phyloP scores from a whole-genome alignment of 2,113 vertebrate species.

The Aphyosemion australe region DNA sequence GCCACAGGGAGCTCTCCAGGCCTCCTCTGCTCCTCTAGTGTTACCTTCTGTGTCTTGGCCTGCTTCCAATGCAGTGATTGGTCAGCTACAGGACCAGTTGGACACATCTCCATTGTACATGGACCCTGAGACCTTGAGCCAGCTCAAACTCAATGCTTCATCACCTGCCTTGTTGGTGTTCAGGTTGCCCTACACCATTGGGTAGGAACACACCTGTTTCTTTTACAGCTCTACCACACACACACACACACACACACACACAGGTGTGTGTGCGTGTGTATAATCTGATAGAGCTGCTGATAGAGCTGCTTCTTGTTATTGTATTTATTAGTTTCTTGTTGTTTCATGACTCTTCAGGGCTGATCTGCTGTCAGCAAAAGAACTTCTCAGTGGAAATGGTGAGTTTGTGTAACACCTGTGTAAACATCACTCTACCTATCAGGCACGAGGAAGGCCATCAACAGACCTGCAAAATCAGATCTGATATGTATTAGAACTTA shows the following conservation, averaged over 20 bases:
- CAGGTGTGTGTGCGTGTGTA: no score
- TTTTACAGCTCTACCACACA: no score
- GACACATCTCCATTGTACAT: constrained; percentile 86
- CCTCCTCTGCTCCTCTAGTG: constrained; percentile 82
- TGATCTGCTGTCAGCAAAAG: constrained; percentile 85
- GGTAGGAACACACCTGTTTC: constrained; percentile 53
- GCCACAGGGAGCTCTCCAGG: constrained; percentile 77
- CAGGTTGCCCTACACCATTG: constrained; percentile 83
- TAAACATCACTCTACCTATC: no score
- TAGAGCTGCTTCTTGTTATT: no score
- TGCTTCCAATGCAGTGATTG: constrained; percentile 81
- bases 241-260: no score
- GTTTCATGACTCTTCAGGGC: constrained; percentile 68
- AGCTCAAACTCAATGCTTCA: constrained; percentile 86
- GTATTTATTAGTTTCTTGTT: not conserved
- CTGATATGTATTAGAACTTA: no score
- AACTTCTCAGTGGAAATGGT: constrained; percentile 89
- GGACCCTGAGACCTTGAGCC: constrained; percentile 85
- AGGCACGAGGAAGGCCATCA: no score
- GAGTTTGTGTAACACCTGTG: constrained; percentile 46
- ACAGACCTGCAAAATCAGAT: no score
- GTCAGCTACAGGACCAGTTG: constrained; percentile 85
- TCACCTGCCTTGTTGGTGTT: constrained; percentile 85
- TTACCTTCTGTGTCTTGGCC: constrained; percentile 87
- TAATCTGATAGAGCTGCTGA: no score